Evolutionary conservation across 1,140 invertebrate genomes (phyloP).

Genomic region (Doryteuthis pealeii): DNA sequence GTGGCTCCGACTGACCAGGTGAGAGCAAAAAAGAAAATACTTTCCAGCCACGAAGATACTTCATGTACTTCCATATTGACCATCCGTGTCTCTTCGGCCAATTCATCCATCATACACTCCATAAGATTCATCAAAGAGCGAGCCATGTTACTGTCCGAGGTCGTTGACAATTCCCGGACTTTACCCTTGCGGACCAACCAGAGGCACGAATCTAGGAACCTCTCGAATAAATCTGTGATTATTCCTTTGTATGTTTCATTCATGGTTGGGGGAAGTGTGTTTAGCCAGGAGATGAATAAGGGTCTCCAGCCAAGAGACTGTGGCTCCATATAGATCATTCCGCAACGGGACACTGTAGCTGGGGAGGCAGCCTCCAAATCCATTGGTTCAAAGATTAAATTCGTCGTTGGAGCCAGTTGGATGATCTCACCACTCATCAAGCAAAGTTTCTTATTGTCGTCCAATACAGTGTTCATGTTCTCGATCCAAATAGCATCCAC

Average conservation of each 20-base stretch:
- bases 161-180: slow-evolving; percentile 76
- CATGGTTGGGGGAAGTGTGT: slow-evolving; percentile 71
- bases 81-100: slow-evolving; percentile 71
- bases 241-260: slow-evolving; percentile 49
- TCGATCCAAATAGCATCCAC: slow-evolving; percentile 94
- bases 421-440: slow-evolving; percentile 75
- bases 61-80: slow-evolving; percentile 38
- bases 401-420: slow-evolving; percentile 80
- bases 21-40: slow-evolving; percentile 83
- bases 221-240: slow-evolving; percentile 76
- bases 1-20: slow-evolving; percentile 87
- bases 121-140: slow-evolving; percentile 79
- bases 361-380: slow-evolving; percentile 90
- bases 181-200: slow-evolving; percentile 62
- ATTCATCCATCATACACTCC: slow-evolving; percentile 83
- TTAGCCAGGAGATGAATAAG: slow-evolving; percentile 80
- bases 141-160: slow-evolving; percentile 78
- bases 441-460: slow-evolving; percentile 84
- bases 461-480: slow-evolving; percentile 92
- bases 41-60: slow-evolving; percentile 35
- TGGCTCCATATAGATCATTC: slow-evolving; percentile 95
- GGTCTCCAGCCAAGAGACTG: slow-evolving; percentile 82
- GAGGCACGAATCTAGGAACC: slow-evolving; percentile 72
- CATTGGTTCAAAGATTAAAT: slow-evolving; percentile 91
- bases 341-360: slow-evolving; percentile 88